Evolutionary conservation across 2,797 vertebrate genomes (phyloP), one percentile per base, ranked within the genome.

Genomic region (Tachyglossus aculeatus): DNA sequence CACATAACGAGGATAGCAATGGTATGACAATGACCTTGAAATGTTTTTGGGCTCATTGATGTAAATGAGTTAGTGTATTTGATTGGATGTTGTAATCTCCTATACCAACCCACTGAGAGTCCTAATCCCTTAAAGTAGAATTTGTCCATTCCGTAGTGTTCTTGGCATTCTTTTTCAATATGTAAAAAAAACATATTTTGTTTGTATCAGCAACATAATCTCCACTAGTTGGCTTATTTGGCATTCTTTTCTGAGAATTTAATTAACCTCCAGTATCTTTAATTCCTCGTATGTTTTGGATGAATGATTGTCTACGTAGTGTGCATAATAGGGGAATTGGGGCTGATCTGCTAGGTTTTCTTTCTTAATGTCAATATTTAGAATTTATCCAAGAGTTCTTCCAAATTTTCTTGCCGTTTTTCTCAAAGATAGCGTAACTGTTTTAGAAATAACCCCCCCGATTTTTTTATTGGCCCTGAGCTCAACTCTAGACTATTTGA

Each of bases 31-130:
- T n/a, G 14, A 21, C 16, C 33, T 64, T 36, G 60, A 56, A 31
- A 41, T 55, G 15, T 41, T 43, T 65, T 69, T 60, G 6, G 62
- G 47, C 59, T 67, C 47, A 41, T 69, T 74, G 37, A 44, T 62
- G 3, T 52, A 29, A 68, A 44, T 33, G 34, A 66, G 36, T 47
- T 29, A 58, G 52, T 61, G 53, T 56, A 63, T 36, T 60, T 60
- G n/a, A 44, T 47, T 5, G 29, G 18, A 43, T 47, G 21, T 39
- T 60, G 25, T 45, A 75, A 61, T 31, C 9, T 25, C 24, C 27
- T 47, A 47, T 18, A 9, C 32, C 34, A 10, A n/a, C 8, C 2
- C 40, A 25, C 3, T 44, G 67, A 39, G 7, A 48, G 7, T 12
- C 13, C 40, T 4, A 10, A 11, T 10, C 34, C 13, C 24, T 38